A percentile compares a stretch with the other conserved stretches of the same genome.
These are phyloP conservation scores for Hucho hucho DNA, from an alignment of 2,113 vertebrate genomes.

Conservation along the genomic window DNA sequence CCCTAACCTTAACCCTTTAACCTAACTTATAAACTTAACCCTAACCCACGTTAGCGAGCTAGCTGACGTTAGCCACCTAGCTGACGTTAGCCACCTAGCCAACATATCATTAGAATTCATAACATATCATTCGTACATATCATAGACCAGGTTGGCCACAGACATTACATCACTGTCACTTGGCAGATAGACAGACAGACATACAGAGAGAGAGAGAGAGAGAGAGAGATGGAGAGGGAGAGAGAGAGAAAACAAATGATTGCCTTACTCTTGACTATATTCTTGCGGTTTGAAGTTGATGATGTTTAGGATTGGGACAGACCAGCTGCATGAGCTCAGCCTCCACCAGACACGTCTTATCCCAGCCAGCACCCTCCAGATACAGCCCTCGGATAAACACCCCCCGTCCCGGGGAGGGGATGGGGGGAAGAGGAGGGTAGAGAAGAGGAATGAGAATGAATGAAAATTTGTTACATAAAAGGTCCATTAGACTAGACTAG, in stretches of 20 bases:
- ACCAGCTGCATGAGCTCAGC: conserved; percentile 86
- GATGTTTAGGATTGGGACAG: conserved; percentile 78
- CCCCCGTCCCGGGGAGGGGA: conserved; percentile 75
- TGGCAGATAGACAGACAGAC: not conserved
- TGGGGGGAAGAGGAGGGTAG: not conserved
- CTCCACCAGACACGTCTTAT: conserved; percentile 83
- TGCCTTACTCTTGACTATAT: conserved; percentile 77
- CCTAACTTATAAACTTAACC: too few relatives aligned
- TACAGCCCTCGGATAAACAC: conserved; percentile 81
- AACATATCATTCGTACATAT: too few relatives aligned
- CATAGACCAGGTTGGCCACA: too few relatives aligned
- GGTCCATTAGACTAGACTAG: too few relatives aligned
- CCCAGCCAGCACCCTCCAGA: conserved; percentile 88
- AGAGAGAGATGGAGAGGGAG: not conserved
- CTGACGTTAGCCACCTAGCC: too few relatives aligned
- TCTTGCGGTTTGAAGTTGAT: conserved; percentile 86
- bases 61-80: too few relatives aligned
- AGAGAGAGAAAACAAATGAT: fast-evolving
- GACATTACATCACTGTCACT: not conserved
- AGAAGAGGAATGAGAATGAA: not conserved
- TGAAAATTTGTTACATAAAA: not conserved
- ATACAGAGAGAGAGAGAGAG: not conserved
- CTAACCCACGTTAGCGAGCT: too few relatives aligned
- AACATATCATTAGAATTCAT: too few relatives aligned
- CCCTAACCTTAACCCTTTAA: too few relatives aligned